Evolutionary conservation across 2,797 vertebrate species (phyloP).

Genomic region (Acanthiza pusilla): DNA sequence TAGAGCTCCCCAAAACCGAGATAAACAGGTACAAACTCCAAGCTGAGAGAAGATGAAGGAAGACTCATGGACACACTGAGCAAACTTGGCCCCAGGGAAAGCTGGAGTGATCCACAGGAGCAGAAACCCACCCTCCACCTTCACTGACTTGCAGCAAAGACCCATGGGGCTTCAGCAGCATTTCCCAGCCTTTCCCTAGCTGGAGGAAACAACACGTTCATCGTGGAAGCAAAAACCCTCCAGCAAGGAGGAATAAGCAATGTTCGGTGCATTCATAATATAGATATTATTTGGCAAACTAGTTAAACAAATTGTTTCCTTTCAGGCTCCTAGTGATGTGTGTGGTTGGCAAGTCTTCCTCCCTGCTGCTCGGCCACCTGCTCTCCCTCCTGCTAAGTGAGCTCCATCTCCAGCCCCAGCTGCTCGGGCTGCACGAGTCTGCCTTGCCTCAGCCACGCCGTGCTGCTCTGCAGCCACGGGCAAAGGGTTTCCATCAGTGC

Average conservation of each 20-base stretch:
- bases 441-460: not conserved
- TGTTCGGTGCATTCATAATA: constrained; percentile 34
- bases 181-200: not conserved
- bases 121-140: not conserved
- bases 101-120: not conserved
- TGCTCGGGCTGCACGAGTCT: not conserved
- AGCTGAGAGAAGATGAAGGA: not conserved
- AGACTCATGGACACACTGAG: not conserved
- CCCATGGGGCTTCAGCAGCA: not conserved
- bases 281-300: constrained; percentile 59
- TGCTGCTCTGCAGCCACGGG: rapidly evolving
- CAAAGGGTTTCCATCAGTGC: not conserved
- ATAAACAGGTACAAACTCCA: not conserved
- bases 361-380: constrained; percentile 45
- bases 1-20: not conserved
- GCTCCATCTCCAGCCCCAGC: not conserved
- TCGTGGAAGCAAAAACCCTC: not conserved
- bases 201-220: not conserved
- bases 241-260: not conserved
- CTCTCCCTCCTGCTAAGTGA: constrained; percentile 37
- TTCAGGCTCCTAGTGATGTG: not conserved
- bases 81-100: not conserved
- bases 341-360: constrained; percentile 16
- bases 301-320: constrained; percentile 60
- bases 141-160: not conserved